These are phyloP conservation scores for Galeruca laticollis DNA, from an alignment of 2,888 invertebrate species.

Conservation along the genomic window DNA sequence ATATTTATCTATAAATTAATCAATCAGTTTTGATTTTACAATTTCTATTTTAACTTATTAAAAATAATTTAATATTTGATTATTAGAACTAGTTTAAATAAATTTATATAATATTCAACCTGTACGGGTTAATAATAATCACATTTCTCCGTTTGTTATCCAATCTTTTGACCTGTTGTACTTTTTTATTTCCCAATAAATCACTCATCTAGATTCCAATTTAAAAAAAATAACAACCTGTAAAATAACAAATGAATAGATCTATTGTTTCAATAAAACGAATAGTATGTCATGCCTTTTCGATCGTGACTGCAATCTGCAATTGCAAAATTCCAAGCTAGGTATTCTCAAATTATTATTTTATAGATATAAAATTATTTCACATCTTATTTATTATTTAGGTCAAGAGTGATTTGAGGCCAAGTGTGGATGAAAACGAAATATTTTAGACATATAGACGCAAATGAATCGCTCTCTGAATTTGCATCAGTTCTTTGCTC, in stretches of 20 bases:
- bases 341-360: neutral
- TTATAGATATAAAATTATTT: neutral
- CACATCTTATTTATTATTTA: neutral
- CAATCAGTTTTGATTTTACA: no score
- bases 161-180: no score
- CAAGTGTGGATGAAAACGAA: no score
- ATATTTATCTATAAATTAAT: no score
- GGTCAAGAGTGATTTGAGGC: neutral
- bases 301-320: slow-evolving; percentile 38
- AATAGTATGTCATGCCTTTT: slow-evolving; percentile 40
- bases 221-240: slow-evolving; percentile 21
- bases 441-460: no score
- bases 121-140: no score
- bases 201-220: neutral
- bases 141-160: neutral
- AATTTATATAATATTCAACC: no score
- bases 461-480: no score
- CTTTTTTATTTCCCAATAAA: neutral
- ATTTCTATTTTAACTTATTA: no score
- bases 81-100: no score
- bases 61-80: no score
- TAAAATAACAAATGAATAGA: slow-evolving; percentile 32
- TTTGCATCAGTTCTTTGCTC: neutral
- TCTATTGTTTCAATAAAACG: slow-evolving; percentile 35
- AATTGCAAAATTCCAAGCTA: slow-evolving; percentile 23